Percentiles rank a stretch among this genome's conserved stretches.
phyloP scores from a whole-genome alignment of 2,113 vertebrate genomes.

The Hypomesus transpacificus region DNA sequence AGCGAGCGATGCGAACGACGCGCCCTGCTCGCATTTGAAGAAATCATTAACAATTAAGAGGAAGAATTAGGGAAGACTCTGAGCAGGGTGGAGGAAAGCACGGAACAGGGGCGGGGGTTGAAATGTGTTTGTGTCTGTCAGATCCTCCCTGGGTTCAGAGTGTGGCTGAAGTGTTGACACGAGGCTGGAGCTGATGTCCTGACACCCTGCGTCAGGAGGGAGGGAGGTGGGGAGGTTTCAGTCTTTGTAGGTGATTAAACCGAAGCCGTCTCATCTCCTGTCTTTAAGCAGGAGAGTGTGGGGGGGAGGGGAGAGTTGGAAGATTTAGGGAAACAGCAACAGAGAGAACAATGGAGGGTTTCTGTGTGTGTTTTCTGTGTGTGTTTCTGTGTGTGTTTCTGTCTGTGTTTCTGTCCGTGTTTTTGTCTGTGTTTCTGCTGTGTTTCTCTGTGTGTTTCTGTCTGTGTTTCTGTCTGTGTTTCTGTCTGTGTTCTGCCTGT shows the following conservation, averaged over 20 bases:
- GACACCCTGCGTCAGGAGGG: background rate
- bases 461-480: no score
- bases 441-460: background rate
- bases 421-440: background rate
- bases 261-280: slow-evolving; percentile 19
- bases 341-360: no score
- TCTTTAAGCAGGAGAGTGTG: background rate
- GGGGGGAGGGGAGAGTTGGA: background rate
- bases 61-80: slow-evolving; percentile 26
- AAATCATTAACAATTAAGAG: slow-evolving; percentile 70
- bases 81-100: slow-evolving; percentile 44
- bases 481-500: background rate
- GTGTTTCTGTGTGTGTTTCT: no score
- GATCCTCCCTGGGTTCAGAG: slow-evolving; percentile 45
- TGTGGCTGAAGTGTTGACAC: slow-evolving; percentile 37
- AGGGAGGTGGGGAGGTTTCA: background rate
- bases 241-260: background rate
- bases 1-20: slow-evolving; percentile 17
- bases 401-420: background rate
- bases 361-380: no score
- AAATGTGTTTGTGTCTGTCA: slow-evolving; percentile 59
- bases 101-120: slow-evolving; percentile 44
- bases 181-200: slow-evolving; percentile 29
- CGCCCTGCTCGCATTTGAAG: slow-evolving; percentile 57
- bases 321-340: background rate